Percentiles rank a stretch among this genome's conserved stretches.
Conservation (phyloP, 2,797 vertebrate genomes). For the Anguilla anguilla region DNA sequence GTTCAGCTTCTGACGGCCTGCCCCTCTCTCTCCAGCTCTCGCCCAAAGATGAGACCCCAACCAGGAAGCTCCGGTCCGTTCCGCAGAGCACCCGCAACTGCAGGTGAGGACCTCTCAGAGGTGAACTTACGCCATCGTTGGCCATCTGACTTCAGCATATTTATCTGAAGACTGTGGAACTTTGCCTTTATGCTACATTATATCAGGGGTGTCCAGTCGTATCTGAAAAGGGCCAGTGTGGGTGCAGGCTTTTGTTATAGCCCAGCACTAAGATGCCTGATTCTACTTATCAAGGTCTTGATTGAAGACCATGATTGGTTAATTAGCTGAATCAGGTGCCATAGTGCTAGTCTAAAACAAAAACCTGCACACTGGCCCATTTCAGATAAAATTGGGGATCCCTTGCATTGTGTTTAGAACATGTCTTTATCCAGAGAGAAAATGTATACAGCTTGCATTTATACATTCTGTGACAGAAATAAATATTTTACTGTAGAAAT, state of each 20-base stretch:
- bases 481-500: background rate
- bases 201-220: background rate
- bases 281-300: background rate
- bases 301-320: background rate
- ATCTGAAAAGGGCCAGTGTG: background rate
- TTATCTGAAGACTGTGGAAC: background rate
- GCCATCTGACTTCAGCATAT: background rate
- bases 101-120: conserved; percentile 28
- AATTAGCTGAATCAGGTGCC: background rate
- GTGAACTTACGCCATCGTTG: background rate
- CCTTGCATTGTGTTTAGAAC: background rate
- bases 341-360: background rate
- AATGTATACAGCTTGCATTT: background rate
- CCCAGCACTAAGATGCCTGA: background rate
- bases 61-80: background rate
- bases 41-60: background rate
- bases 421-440: background rate
- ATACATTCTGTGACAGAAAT: background rate
- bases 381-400: background rate
- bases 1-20: background rate
- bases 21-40: conserved; percentile 13
- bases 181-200: background rate
- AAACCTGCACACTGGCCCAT: background rate
- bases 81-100: background rate
- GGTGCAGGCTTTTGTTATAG: background rate